Percentiles rank a stretch among this genome's conserved stretches.
Evolutionary conservation across 35 echinoderm and acorn worm species (phyloP).

Genomic region (Stichopus chloronotus): DNA sequence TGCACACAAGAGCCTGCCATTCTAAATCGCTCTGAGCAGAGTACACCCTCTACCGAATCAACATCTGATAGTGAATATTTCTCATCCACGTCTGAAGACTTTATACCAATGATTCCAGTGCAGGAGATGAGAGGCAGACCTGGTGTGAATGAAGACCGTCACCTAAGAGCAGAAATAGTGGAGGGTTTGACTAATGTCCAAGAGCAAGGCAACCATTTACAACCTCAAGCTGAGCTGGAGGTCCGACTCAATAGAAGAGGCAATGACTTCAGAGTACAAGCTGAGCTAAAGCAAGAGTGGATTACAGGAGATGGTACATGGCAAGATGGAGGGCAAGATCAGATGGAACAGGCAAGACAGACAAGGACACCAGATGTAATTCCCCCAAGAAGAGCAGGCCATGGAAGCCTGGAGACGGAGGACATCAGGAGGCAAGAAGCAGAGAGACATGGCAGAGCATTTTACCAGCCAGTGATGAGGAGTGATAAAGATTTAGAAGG

Average conservation of each 20-base stretch:
- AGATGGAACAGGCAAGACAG: not conserved
- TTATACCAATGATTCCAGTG: not conserved
- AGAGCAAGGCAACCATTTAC: not conserved
- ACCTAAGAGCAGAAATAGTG: not conserved
- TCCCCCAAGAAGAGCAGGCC: not conserved
- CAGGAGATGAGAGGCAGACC: not conserved
- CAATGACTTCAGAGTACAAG: not conserved
- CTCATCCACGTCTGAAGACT: not conserved
- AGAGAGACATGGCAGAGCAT: not conserved
- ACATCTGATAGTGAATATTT: too few relatives aligned
- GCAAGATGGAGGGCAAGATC: not conserved
- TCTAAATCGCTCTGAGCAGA: too few relatives aligned
- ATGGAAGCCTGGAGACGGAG: not conserved
- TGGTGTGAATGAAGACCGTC: not conserved
- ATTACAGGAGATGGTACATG: not conserved
- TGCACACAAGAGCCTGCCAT: too few relatives aligned
- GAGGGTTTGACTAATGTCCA: not conserved
- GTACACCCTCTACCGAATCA: too few relatives aligned
- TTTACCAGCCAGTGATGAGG: not conserved
- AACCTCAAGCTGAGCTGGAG: not conserved
- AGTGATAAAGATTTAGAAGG: not conserved
- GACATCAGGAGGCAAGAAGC: not conserved
- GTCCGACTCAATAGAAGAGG: not conserved
- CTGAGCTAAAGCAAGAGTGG: not conserved
- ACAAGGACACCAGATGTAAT: not conserved